phyloP scores from a whole-genome alignment of 1,140 invertebrate species.

The Adoxophyes honmai region DNA sequence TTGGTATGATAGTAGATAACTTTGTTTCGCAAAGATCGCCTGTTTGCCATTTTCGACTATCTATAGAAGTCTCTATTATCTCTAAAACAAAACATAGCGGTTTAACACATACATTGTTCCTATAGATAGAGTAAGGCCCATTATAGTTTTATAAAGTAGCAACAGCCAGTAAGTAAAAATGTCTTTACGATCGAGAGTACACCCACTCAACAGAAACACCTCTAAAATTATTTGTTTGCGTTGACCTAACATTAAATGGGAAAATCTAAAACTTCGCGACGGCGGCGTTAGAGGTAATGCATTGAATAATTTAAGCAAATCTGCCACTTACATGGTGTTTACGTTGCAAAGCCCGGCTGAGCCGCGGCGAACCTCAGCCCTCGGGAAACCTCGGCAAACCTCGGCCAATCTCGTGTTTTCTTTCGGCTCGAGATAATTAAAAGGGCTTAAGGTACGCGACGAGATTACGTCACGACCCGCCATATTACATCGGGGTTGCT shows the following conservation, averaged over 20 bases:
- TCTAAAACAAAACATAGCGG: too few species aligned
- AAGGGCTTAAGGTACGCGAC: conserved; percentile 44
- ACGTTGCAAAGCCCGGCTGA: conserved; percentile 30
- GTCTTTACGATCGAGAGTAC: too few species aligned
- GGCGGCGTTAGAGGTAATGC: conserved; percentile 24
- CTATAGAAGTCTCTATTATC: too few species aligned
- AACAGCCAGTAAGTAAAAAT: too few species aligned
- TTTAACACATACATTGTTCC: too few species aligned
- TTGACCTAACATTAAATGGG: conserved; percentile 3
- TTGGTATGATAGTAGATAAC: too few species aligned
- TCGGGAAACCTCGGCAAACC: not conserved
- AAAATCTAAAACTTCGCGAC: not conserved
- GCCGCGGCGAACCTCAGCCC: conserved; percentile 9
- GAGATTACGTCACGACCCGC: conserved; percentile 32
- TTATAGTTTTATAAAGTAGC: too few species aligned
- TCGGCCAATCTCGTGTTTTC: conserved; percentile 36
- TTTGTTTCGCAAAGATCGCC: too few species aligned
- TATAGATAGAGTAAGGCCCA: too few species aligned
- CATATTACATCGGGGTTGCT: too few species aligned
- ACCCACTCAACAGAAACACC: too few species aligned
- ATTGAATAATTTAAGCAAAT: conserved; percentile 59
- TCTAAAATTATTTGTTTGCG: not conserved
- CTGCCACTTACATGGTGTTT: conserved; percentile 38
- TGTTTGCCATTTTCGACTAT: too few species aligned
- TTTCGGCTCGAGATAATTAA: conserved; percentile 54